These are phyloP conservation scores for Sebastes matsubarae DNA, from an alignment of 2,797 vertebrate genomes.

Conservation along the genomic window DNA sequence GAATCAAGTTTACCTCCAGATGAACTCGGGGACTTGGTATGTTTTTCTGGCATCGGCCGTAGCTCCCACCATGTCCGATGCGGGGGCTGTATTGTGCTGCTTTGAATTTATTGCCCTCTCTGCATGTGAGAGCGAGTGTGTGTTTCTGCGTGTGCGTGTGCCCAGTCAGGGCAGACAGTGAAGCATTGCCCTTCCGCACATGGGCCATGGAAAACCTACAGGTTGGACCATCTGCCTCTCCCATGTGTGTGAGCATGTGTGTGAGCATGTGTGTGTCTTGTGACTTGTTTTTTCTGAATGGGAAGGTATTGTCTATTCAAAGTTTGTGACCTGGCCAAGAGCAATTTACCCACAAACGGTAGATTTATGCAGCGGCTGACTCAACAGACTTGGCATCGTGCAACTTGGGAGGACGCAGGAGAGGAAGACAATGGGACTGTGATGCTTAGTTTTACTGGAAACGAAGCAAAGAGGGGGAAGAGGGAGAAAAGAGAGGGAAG, in stretches of 20 bases:
- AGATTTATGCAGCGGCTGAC: conserved; percentile 51
- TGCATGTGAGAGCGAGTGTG: conserved; percentile 23
- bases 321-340: conserved; percentile 38
- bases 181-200: conserved; percentile 53
- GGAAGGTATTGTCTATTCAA: conserved; percentile 41
- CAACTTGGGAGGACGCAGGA: conserved; percentile 33
- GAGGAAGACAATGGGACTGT: conserved; percentile 43
- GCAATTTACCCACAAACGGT: conserved; percentile 24
- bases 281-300: conserved; percentile 43
- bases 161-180: conserved; percentile 46
- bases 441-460: conserved; percentile 56
- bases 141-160: not conserved
- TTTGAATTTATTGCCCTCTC: conserved; percentile 64
- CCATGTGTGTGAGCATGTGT: not conserved
- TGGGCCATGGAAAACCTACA: conserved; percentile 54
- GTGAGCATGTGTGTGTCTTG: conserved; percentile 1
- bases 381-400: conserved; percentile 53
- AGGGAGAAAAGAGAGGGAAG: not conserved
- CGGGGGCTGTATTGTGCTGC: conserved; percentile 58
- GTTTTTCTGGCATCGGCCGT: conserved; percentile 49
- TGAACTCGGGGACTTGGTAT: conserved; percentile 59
- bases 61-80: conserved; percentile 52
- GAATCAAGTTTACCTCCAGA: conserved; percentile 65
- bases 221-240: conserved; percentile 62
- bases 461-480: conserved; percentile 10